Evolutionary conservation across 2,888 invertebrate genomes (phyloP).

Genomic region (Sialis lutaria): DNA sequence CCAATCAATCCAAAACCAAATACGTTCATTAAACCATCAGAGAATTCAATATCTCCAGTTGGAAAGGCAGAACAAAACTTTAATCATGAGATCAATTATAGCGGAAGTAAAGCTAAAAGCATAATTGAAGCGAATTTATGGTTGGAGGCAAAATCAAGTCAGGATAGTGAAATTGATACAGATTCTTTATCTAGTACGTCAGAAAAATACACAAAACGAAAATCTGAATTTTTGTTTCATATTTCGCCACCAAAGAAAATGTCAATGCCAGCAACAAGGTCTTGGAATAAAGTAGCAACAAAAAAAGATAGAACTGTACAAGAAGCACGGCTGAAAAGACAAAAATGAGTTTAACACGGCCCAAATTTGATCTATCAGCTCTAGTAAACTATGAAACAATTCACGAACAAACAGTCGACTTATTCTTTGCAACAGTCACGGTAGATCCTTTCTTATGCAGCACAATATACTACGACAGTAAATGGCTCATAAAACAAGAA

Average conservation of each 20-base stretch:
- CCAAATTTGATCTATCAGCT: not conserved
- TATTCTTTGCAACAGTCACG: constrained; percentile 34
- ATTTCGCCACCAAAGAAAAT: not conserved
- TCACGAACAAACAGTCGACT: constrained; percentile 17
- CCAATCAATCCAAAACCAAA: too few species aligned
- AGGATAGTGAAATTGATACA: constrained; percentile 10
- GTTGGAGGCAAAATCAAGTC: constrained; percentile 20
- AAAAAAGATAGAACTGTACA: constrained; percentile 5
- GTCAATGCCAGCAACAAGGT: constrained; percentile 1
- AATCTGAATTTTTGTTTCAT: not conserved
- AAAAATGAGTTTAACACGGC: constrained; percentile 16
- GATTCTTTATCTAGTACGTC: not conserved
- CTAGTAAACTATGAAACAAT: not conserved
- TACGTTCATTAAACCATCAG: too few species aligned
- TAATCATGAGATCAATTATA: constrained; percentile 20
- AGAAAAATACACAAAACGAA: not conserved
- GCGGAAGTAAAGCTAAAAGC: constrained; percentile 11
- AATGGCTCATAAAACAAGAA: constrained; percentile 50
- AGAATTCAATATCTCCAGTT: too few species aligned
- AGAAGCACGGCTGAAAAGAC: not conserved
- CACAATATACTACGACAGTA: constrained; percentile 47
- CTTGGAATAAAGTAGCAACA: constrained; percentile 18
- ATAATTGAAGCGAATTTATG: constrained; percentile 24
- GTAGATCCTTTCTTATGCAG: constrained; percentile 49
- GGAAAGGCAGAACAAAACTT: constrained; percentile 1